Percentiles rank a stretch among this genome's conserved stretches.
These are phyloP conservation scores for Chymomyza procnemis DNA, from an alignment of 2,888 invertebrate genomes.

Conservation along the genomic window DNA sequence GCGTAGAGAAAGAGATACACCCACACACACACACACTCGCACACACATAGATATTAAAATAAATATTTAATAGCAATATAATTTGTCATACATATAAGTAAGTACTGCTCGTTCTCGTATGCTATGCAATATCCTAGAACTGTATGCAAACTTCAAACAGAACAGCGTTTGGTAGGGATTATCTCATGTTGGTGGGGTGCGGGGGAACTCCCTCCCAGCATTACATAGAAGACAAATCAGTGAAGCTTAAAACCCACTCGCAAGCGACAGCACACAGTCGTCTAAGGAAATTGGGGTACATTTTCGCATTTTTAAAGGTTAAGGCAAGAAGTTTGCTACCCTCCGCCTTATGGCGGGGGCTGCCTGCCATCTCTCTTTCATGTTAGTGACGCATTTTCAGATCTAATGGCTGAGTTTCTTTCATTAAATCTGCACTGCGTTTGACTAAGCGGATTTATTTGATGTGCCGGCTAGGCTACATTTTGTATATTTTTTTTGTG, in stretches of 20 bases:
- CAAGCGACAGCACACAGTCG: constrained; percentile 1
- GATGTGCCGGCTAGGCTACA: constrained; percentile 35
- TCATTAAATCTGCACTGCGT: constrained; percentile 47
- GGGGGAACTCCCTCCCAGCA: not conserved
- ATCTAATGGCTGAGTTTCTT: constrained; percentile 43
- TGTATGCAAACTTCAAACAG: constrained; percentile 40
- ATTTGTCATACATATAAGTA: constrained; percentile 2
- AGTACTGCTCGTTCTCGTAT: not conserved
- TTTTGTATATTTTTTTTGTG: not conserved
- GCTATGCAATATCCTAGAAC: not conserved
- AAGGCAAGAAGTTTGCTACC: not conserved
- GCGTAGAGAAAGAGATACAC: not conserved
- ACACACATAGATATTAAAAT: not conserved
- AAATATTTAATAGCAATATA: constrained; percentile 36
- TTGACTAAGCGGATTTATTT: constrained; percentile 57
- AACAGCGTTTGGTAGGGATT: constrained; percentile 23
- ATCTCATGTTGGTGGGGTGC: constrained; percentile 14
- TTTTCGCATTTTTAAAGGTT: constrained; percentile 7
- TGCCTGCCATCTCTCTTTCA: not conserved
- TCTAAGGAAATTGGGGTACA: constrained; percentile 16
- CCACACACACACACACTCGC: not conserved
- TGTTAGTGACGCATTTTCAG: constrained; percentile 14
- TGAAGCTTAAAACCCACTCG: constrained; percentile 5
- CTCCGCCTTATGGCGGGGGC: constrained; percentile 8
- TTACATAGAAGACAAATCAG: not conserved